Conservation (phyloP, 2,888 invertebrate genomes). For the Drosophila bunnanda region DNA sequence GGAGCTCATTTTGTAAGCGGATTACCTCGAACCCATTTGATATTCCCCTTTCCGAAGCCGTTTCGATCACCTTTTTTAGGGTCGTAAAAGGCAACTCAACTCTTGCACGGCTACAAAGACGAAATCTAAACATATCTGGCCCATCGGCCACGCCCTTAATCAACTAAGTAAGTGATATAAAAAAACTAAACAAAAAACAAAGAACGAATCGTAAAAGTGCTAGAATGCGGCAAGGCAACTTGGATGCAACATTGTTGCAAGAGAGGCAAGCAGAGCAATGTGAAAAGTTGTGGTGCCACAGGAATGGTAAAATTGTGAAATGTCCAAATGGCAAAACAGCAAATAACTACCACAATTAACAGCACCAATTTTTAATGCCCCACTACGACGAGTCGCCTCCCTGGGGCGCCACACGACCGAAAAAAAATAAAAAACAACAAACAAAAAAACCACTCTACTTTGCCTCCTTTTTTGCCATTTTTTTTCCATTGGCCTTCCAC, state of each 20-base stretch:
- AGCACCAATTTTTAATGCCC: slow-evolving; percentile 75
- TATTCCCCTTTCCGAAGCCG: slow-evolving; percentile 9
- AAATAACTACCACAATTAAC: slow-evolving; percentile 79
- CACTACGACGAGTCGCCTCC: slow-evolving; percentile 41
- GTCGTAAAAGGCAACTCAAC: slow-evolving; percentile 56
- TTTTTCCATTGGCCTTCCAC: slow-evolving; percentile 26
- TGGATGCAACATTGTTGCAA: slow-evolving; percentile 66
- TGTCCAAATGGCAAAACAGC: slow-evolving; percentile 64
- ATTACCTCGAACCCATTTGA: slow-evolving; percentile 21
- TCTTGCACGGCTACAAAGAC: slow-evolving; percentile 1
- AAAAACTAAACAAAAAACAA: slow-evolving; percentile 27
- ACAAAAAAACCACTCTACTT: slow-evolving; percentile 19
- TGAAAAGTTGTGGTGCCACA: slow-evolving; percentile 45
- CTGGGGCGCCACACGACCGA: slow-evolving; percentile 56
- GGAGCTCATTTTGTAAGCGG: slow-evolving; percentile 17
- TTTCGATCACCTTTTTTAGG: slow-evolving; percentile 31
- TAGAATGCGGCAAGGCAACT: slow-evolving; percentile 65
- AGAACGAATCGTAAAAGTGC: slow-evolving; percentile 68
- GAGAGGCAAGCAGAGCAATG: slow-evolving; percentile 30
- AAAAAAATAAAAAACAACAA: slow-evolving; percentile 49
- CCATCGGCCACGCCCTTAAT: slow-evolving; percentile 73
- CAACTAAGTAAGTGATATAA: slow-evolving; percentile 80
- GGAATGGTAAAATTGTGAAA: slow-evolving; percentile 47
- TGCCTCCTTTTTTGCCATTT: slow-evolving; percentile 7
- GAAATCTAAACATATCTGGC: slow-evolving; percentile 71